A percentile compares a stretch with the other conserved stretches of the same genome.
phyloP scores from a whole-genome alignment of 2,888 invertebrate species.

The Himalopsyche anomala region DNA sequence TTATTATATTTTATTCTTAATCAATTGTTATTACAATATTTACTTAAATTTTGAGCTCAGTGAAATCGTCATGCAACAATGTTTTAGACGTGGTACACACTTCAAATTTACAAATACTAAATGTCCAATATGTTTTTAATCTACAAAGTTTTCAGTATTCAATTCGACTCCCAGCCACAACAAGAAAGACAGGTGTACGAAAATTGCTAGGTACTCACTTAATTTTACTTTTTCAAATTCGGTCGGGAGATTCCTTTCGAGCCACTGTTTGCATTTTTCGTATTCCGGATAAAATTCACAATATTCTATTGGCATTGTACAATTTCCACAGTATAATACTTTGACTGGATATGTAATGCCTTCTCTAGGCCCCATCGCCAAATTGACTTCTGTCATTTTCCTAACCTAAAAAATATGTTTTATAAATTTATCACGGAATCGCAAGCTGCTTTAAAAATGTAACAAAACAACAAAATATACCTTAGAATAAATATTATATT shows the following conservation, averaged over 20 bases:
- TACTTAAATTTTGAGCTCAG: too few species aligned
- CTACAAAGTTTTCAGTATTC: too few species aligned
- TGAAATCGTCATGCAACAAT: too few species aligned
- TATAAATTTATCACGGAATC: background rate
- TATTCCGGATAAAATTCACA: constrained; percentile 99
- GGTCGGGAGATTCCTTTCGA: constrained; percentile 94
- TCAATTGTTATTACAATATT: too few species aligned
- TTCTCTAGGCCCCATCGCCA: constrained; percentile 81
- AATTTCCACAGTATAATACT: constrained; percentile 95
- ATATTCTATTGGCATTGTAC: constrained; percentile 97
- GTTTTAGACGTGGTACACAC: too few species aligned
- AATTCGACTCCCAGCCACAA: background rate
- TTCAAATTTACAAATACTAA: too few species aligned
- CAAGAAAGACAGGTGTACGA: background rate
- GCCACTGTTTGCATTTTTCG: constrained; percentile 98
- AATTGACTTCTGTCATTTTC: constrained; percentile 77
- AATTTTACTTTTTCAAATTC: constrained; percentile 93
- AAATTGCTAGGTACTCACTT: constrained; percentile 71
- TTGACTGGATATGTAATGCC: constrained; percentile 88
- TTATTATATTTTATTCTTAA: too few species aligned
- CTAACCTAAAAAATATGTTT: constrained; percentile 62
- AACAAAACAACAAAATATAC: background rate
- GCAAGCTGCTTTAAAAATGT: background rate
- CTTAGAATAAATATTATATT: constrained; percentile 17
- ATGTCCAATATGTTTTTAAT: too few species aligned